These are phyloP conservation scores for Brachypterus glaber DNA, from an alignment of 2,888 invertebrate genomes.

Conservation along the genomic window DNA sequence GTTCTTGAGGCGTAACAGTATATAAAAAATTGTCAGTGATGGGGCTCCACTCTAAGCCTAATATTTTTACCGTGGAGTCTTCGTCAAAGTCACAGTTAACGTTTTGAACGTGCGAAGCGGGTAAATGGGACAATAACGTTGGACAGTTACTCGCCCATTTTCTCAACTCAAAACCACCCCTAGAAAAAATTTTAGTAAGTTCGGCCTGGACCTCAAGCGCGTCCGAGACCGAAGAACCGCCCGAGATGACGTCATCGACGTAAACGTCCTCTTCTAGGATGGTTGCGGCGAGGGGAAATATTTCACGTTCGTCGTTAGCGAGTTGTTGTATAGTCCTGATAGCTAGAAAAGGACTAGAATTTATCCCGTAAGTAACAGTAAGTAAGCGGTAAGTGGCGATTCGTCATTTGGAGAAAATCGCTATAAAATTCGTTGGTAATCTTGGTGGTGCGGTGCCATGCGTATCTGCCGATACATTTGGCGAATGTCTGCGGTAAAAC, in stretches of 20 bases:
- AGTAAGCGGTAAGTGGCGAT: slow-evolving; percentile 5
- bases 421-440: too few species aligned
- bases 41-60: too few species aligned
- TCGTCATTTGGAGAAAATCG: too few species aligned
- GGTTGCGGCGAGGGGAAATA: slow-evolving; percentile 5
- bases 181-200: neutral
- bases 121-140: too few species aligned
- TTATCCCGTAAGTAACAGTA: slow-evolving; percentile 11
- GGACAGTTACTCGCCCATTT: too few species aligned
- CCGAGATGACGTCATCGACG: slow-evolving; percentile 9
- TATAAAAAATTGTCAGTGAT: slow-evolving; percentile 7
- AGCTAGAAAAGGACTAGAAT: slow-evolving; percentile 6
- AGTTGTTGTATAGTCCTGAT: slow-evolving; percentile 7
- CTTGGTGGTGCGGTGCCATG: too few species aligned
- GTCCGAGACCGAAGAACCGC: neutral
- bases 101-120: too few species aligned
- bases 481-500: too few species aligned
- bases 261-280: neutral
- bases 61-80: too few species aligned
- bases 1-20: neutral
- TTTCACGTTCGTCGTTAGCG: neutral
- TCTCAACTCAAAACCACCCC: too few species aligned
- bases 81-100: too few species aligned
- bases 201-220: slow-evolving; percentile 6
- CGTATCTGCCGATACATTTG: too few species aligned